These are phyloP conservation scores for Tribolium madens DNA, from an alignment of 1,140 invertebrate genomes.

Conservation along the genomic window DNA sequence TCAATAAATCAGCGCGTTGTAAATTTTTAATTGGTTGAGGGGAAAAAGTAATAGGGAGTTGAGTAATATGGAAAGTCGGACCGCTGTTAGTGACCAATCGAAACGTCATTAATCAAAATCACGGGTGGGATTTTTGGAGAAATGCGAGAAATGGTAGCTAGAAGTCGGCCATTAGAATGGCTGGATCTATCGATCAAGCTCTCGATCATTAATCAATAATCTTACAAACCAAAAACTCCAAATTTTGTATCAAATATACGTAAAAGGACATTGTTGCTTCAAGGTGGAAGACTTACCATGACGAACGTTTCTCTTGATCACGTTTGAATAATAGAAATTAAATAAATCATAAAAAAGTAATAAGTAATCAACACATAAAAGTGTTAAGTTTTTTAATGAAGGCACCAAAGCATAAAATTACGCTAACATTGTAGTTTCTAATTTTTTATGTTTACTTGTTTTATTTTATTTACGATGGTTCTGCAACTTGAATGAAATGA, in stretches of 20 bases:
- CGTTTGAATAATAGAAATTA: neutral
- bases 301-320: neutral
- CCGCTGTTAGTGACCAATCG: neutral
- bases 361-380: constrained; percentile 7
- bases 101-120: neutral
- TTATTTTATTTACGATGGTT: neutral
- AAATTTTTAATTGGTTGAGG: neutral
- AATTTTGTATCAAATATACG: no score
- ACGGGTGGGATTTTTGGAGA: neutral
- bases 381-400: constrained; percentile 15
- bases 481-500: no score
- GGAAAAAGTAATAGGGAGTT: neutral
- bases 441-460: constrained; percentile 8
- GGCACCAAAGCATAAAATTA: constrained; percentile 24
- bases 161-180: no score
- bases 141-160: neutral
- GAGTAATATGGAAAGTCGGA: neutral
- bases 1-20: constrained; percentile 27
- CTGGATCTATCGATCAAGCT: no score
- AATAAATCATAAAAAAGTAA: neutral
- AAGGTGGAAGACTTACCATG: neutral
- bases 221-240: neutral
- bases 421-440: constrained; percentile 2
- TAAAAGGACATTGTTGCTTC: neutral
- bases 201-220: no score